Conservation (phyloP, 2,113 vertebrate species). For the Aspidoscelis tigris region DNA sequence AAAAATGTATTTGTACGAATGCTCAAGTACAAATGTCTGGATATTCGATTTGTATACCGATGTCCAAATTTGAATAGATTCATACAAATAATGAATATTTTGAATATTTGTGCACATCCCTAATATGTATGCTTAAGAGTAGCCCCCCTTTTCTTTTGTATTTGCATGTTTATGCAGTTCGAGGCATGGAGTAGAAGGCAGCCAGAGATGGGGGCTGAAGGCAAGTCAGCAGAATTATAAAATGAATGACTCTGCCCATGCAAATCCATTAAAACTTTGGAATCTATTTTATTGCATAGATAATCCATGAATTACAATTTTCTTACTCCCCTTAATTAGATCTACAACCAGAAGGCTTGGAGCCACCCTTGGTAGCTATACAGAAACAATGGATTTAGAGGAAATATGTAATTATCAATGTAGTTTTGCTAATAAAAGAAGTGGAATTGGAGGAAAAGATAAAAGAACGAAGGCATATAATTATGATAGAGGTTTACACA, state of each 20-base stretch:
- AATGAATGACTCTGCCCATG: conserved; percentile 36
- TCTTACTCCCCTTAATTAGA: conserved; percentile 61
- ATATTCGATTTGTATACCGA: no score
- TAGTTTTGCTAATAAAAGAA: conserved; percentile 46
- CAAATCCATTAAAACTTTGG: conserved; percentile 39
- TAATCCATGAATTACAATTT: conserved; percentile 65
- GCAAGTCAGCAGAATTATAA: background rate
- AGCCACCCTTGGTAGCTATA: conserved; percentile 67
- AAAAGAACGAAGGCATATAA: conserved; percentile 48
- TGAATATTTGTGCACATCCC: no score
- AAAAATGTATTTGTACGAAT: no score
- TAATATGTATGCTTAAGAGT: no score
- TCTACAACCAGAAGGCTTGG: conserved; percentile 56
- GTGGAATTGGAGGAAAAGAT: conserved; percentile 52
- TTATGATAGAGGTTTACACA: conserved; percentile 41
- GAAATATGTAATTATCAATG: conserved; percentile 65
- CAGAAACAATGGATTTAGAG: conserved; percentile 59
- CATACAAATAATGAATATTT: no score
- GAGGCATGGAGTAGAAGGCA: no score
- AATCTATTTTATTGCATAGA: conserved; percentile 48
- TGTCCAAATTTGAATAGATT: no score
- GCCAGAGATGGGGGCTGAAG: background rate
- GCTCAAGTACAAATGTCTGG: no score
- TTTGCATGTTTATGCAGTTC: background rate
- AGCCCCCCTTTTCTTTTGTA: background rate